phyloP scores from a whole-genome alignment of 2,113 vertebrate species.

The Zeus faber region DNA sequence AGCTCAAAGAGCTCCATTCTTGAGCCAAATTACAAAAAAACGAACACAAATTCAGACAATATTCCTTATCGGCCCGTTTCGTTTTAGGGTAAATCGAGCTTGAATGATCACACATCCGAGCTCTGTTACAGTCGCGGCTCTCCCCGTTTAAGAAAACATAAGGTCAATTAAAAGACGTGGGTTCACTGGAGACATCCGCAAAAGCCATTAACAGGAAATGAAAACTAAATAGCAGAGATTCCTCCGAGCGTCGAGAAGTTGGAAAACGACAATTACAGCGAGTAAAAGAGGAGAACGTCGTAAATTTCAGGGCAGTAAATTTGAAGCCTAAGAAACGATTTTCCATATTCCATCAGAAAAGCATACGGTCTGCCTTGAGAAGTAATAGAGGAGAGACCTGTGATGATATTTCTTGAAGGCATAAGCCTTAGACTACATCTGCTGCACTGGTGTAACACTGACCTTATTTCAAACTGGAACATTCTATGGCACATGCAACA shows the following conservation, averaged over 20 bases:
- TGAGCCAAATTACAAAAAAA: slow-evolving; percentile 1
- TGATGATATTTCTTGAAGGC: not conserved
- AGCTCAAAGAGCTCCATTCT: no score
- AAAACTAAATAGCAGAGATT: slow-evolving; percentile 32
- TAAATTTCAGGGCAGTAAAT: slow-evolving; percentile 41
- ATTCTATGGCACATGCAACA: no score
- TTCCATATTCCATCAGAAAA: slow-evolving; percentile 28
- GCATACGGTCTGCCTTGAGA: slow-evolving; percentile 5
- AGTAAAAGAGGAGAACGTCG: slow-evolving; percentile 27
- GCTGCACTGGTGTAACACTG: slow-evolving; percentile 12
- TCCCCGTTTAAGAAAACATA: slow-evolving; percentile 3
- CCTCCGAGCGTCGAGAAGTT: slow-evolving; percentile 10
- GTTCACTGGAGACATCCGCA: slow-evolving; percentile 16
- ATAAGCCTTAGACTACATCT: not conserved
- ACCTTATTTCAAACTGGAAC: no score
- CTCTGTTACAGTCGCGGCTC: not conserved
- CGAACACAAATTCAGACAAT: slow-evolving; percentile 16
- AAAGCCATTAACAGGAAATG: slow-evolving; percentile 40
- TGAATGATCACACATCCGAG: slow-evolving; percentile 8
- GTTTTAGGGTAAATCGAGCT: not conserved
- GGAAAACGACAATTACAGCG: slow-evolving; percentile 38
- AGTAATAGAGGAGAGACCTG: slow-evolving; percentile 24
- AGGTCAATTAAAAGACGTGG: slow-evolving; percentile 24
- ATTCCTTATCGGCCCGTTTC: not conserved
- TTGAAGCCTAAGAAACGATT: slow-evolving; percentile 25